Base-by-base conservation (phyloP, 2,113 vertebrate genomes). In the Tyto alba region DNA sequence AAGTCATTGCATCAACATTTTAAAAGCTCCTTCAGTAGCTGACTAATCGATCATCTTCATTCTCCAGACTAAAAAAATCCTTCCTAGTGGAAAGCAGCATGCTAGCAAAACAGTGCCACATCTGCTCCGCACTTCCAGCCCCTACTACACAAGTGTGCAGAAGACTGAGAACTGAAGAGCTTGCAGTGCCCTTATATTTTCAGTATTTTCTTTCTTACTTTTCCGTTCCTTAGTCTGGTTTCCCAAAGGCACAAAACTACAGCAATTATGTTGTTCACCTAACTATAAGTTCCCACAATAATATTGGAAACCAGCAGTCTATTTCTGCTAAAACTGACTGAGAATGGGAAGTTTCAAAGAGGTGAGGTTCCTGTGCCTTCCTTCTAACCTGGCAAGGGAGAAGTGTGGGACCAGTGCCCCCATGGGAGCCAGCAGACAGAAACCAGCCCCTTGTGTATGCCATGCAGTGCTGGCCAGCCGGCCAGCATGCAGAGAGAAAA, bases 261-360 rank as follows among this genome's bases (percentile, higher is more conserved):
- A 50, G 50, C 0, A 1, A 25, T 45, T 45, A 45, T 0, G 0
- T 60, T 66, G n/a, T 29, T 86, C 3, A 0, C 67, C 53, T 60
- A 21, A 0, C 4, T 27, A 16, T 30, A 25, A 29, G n/a, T n/a
- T 71, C 29, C 52, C 43, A 48, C 10, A 50, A 16, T 32, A 83
- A n/a, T 0, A 6, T 1, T 20, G 50, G 63, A 21, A 48, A 38
- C 18, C 14, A 13, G 20, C 4, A 25, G 48, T 41, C 50, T 48
- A 3, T 38, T 14, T 57, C 40, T 63, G 90, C 36, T 18, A 17
- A 29, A 85, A 26, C 2, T 8, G 62, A 16, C 22, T 3, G 1
- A 41, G 73, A 36, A 41, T 20, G 15, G 34, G 71, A 83, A 40
- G 27, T 5, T 57, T 15, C 14, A 1, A 15, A 60, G 36, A 26